Conservation (phyloP, 2,113 vertebrate genomes). For the Eurystomus gularis region DNA sequence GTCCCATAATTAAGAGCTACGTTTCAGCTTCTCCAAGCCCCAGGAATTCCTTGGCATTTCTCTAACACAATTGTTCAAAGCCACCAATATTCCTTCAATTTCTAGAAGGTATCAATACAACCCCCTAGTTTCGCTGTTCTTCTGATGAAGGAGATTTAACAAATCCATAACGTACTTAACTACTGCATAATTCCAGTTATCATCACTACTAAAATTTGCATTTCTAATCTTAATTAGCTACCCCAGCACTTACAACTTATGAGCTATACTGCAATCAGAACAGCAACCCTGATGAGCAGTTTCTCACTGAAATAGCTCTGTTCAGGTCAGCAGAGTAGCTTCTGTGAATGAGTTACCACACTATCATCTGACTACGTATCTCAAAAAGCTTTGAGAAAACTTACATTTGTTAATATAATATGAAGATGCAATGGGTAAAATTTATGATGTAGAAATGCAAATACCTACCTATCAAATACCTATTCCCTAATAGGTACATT, state of each 20-base stretch:
- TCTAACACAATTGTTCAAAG: background rate
- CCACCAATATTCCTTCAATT: background rate
- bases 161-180: background rate
- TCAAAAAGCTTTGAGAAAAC: background rate
- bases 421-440: background rate
- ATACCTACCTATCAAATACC: background rate
- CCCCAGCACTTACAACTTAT: background rate
- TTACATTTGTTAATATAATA: background rate
- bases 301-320: background rate
- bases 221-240: background rate
- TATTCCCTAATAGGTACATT: background rate
- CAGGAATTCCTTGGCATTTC: background rate
- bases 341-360: background rate
- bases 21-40: background rate
- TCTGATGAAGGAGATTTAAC: background rate
- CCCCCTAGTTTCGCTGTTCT: background rate
- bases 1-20: background rate
- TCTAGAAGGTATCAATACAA: background rate
- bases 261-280: background rate
- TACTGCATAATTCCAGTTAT: background rate
- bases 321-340: background rate
- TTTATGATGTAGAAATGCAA: background rate
- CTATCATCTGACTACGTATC: background rate
- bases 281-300: background rate
- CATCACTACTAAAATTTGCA: background rate